phyloP scores from a whole-genome alignment of 2,113 vertebrate genomes.

The Nothoprocta perdicaria region DNA sequence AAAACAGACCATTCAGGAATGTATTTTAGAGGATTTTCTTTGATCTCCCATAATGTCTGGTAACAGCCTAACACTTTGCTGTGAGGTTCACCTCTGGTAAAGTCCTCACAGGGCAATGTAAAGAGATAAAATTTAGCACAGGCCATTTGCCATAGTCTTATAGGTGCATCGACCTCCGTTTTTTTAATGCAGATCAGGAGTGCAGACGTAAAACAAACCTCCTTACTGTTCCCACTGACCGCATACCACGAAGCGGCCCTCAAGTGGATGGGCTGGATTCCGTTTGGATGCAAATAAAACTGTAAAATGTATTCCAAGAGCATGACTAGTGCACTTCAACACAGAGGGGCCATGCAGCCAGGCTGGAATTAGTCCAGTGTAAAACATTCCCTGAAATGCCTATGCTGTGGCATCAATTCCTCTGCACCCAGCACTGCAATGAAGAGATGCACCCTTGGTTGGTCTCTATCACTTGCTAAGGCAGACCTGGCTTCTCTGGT shows the following conservation, averaged over 20 bases:
- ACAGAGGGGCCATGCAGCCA: not conserved
- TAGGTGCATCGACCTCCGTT: not conserved
- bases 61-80: not conserved
- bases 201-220: not conserved
- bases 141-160: not conserved
- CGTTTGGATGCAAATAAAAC: not conserved
- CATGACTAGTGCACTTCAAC: not conserved
- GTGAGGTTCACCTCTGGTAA: not conserved
- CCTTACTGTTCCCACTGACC: not conserved
- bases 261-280: not conserved
- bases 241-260: accelerated
- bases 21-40: not conserved
- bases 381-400: not conserved
- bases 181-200: not conserved
- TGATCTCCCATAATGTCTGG: not conserved
- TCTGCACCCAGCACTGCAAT: not conserved
- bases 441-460: not conserved
- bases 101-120: not conserved
- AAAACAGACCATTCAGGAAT: not conserved
- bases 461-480: not conserved
- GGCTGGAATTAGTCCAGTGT: not conserved
- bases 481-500: not conserved
- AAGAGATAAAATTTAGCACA: not conserved
- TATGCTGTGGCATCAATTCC: not conserved
- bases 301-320: not conserved